Base-by-base conservation (phyloP, 2,797 vertebrate genomes). In the Falco peregrinus region DNA sequence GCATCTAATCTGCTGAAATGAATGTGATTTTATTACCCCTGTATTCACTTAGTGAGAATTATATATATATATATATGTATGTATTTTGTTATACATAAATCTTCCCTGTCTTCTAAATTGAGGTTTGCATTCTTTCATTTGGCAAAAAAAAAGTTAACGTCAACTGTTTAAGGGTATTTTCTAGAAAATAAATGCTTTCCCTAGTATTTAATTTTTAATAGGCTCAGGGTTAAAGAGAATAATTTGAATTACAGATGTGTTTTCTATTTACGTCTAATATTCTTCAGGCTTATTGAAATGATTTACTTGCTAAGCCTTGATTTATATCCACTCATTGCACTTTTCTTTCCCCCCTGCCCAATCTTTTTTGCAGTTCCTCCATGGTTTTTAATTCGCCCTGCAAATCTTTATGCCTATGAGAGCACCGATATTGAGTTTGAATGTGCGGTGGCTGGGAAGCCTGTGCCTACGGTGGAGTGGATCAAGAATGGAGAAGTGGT, bases 401-500 rank as follows among this genome's bases (percentile, higher is more conserved):
- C 98, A 87, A 99, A 99, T 97, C 98, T 98, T 9, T 98, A 98
- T 5, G 99, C 99, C 74, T 99, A 98, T n/a, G 99, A 99, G 92
- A 98, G 99, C 81, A 98, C 98, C n/a, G 99, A 99, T 80, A 98
- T 99, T 9, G 99, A 99, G 97, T 98, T 99, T 95, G 99, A 99
- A 96, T 99, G 99, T 37, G 96, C 98, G 0, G 99, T 99, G 80
- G 98, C 98, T 1, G 99, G 99, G 9, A 99, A 98, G 89, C 99
- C 99, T 0, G 77, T 96, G 16, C 99, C 99, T 8, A 98, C 97
- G 1, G 98, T 99, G 73, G 98, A 98, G 57, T 99, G 99, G 99
- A 98, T 99, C 97, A 99, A 99, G 98, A 99, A 99, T 28, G 99
- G 99, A 81, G 99, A 99, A 96, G 98, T 99, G 75, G 99, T 99